Evolutionary conservation across 2,797 vertebrate genomes (phyloP), one percentile per base, ranked within the genome.

Genomic region (Arctocebus calabarensis): DNA sequence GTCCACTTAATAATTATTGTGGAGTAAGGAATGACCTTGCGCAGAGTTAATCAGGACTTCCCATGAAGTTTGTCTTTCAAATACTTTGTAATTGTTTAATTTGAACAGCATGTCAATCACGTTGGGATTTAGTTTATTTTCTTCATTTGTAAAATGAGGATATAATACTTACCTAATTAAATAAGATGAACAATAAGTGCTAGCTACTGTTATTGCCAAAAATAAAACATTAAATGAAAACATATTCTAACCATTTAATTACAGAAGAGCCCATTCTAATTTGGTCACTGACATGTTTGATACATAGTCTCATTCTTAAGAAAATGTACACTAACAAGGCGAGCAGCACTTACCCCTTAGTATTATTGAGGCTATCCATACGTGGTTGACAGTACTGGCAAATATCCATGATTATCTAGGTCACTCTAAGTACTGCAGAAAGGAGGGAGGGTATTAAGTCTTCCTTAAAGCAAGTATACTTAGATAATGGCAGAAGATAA

Each of bases 401-500:
- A 93, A 71, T 52, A 77, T 84, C 93, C 82, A 75, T 52, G 64
- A 90, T 83, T 96, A 91, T 95, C 81, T 96, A 95, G 90, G 90
- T 95, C 94, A 96, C 40, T 14, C 29, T 84, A 92, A 94, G 73
- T 74, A 48, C n/a, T 93, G 32, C n/a, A 93, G 61, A 85, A 95
- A 92, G 43, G 84, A 62, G 88, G 12, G 29, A 82, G 14, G 43
- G 17, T 22, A 90, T 43, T 95, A 78, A 88, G 55, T 74, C 68
- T 93, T 87, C 16, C 84, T 95, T 79, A 84, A 22, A 95, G 57
- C 68, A 85, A 95, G 45, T 85, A 29, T 91, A 88, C 96, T 92
- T 95, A 75, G 74, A 75, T 84, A 95, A 95, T 92, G 52, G 45
- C 27, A 91, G 16, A 92, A 90, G 90, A 96, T 92, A 96, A 97